Conservation (phyloP, 2,113 vertebrate genomes). For the Xerus inauris region DNA sequence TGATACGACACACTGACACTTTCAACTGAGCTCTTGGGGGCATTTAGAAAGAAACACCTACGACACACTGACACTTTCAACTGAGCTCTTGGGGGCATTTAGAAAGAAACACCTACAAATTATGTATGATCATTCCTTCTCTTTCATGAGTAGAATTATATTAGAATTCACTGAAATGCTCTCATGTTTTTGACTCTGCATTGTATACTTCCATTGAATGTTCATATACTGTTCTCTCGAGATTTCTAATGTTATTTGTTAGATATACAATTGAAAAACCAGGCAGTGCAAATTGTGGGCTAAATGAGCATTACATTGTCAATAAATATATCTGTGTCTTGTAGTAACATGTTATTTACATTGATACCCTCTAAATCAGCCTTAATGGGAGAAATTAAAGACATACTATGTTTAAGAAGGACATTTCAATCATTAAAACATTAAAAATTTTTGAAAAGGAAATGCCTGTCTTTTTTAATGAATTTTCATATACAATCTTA, state of each 20-base stretch:
- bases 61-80: no score
- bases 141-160: background rate
- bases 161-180: background rate
- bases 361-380: background rate
- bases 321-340: background rate
- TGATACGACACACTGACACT: background rate
- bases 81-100: background rate
- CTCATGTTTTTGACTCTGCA: background rate
- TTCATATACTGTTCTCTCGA: background rate
- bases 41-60: constrained; percentile 18
- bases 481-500: background rate
- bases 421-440: background rate
- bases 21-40: background rate
- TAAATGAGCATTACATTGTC: background rate
- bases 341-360: background rate
- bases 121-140: background rate
- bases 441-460: background rate
- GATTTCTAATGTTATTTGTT: constrained; percentile 37
- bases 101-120: background rate
- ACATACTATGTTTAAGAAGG: background rate
- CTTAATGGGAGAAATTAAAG: constrained; percentile 16
- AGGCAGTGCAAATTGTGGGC: background rate
- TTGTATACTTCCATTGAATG: background rate
- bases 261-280: constrained; percentile 6
- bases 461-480: background rate